Conservation (phyloP, 2,797 vertebrate species). For the Tadarida brasiliensis region DNA sequence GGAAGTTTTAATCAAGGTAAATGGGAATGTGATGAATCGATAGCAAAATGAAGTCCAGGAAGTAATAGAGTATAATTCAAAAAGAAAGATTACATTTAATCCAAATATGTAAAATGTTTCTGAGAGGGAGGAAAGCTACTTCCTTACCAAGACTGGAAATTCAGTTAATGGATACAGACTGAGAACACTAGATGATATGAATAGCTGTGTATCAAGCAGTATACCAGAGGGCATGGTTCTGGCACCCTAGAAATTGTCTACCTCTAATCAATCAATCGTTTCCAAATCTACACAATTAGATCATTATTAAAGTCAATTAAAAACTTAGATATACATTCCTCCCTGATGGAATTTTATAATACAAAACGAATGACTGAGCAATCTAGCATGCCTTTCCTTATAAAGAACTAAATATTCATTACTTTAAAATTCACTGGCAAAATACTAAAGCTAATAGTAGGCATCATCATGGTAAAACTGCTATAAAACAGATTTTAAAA, state of each 20-base stretch:
- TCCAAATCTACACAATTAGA: not conserved
- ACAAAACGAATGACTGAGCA: not conserved
- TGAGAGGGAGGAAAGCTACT: constrained; percentile 4
- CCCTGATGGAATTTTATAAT: not conserved
- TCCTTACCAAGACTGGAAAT: constrained; percentile 46
- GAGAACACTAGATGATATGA: not conserved
- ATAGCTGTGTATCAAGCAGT: not conserved
- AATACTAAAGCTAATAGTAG: constrained; percentile 26
- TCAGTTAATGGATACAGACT: not conserved
- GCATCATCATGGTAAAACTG: not conserved
- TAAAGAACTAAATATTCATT: constrained; percentile 37
- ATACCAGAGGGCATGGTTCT: not conserved
- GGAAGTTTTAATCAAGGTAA: constrained; percentile 53
- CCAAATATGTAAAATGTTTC: not conserved
- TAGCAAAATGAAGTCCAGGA: not conserved
- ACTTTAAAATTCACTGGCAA: not conserved
- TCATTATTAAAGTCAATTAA: not conserved
- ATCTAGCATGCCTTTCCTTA: not conserved
- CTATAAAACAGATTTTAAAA: not conserved
- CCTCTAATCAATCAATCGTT: constrained; percentile 26
- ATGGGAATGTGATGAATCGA: constrained; percentile 39
- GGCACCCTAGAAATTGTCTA: not conserved
- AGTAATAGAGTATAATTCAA: not conserved
- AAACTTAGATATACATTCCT: not conserved
- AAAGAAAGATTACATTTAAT: constrained; percentile 50